Percentiles rank a stretch among this genome's conserved stretches.
Evolutionary conservation across 1,140 invertebrate genomes (phyloP).

Genomic region (Micrasema longulum): DNA sequence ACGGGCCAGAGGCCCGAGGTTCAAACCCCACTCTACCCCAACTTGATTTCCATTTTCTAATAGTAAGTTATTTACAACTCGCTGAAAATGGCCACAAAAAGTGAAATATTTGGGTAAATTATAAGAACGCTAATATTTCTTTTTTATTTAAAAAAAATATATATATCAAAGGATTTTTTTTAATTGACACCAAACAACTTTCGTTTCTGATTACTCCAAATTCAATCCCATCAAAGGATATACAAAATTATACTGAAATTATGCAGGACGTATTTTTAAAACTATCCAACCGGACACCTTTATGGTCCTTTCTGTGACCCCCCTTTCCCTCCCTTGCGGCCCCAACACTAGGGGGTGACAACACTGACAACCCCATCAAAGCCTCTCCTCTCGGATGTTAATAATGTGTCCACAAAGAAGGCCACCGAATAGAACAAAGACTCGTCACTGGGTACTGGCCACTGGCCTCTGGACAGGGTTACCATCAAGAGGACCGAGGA

Average conservation of each 20-base stretch:
- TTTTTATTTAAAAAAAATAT: not conserved
- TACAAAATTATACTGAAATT: not conserved
- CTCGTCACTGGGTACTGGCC: not conserved
- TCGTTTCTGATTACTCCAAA: not conserved
- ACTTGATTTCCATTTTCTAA: too few species aligned
- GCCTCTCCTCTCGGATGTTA: constrained; percentile 49
- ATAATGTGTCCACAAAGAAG: constrained; percentile 51
- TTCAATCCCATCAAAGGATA: not conserved
- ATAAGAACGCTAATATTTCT: not conserved
- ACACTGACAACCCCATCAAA: constrained; percentile 54
- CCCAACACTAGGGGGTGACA: constrained; percentile 43
- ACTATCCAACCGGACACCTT: constrained; percentile 14
- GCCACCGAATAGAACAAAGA: constrained; percentile 42
- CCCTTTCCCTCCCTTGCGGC: constrained; percentile 25
- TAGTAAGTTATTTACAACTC: too few species aligned
- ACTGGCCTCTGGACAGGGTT: not conserved
- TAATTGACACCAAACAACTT: too few species aligned
- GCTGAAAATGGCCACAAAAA: too few species aligned
- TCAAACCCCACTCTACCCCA: too few species aligned
- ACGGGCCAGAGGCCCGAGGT: too few species aligned
- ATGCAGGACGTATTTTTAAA: constrained; percentile 17
- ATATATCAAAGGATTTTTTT: not conserved
- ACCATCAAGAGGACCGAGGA: not conserved
- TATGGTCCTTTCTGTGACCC: not conserved
- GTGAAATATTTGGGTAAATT: not conserved